Evolutionary conservation across 2,797 vertebrate species (phyloP).

Genomic region (Hybognathus amarus): DNA sequence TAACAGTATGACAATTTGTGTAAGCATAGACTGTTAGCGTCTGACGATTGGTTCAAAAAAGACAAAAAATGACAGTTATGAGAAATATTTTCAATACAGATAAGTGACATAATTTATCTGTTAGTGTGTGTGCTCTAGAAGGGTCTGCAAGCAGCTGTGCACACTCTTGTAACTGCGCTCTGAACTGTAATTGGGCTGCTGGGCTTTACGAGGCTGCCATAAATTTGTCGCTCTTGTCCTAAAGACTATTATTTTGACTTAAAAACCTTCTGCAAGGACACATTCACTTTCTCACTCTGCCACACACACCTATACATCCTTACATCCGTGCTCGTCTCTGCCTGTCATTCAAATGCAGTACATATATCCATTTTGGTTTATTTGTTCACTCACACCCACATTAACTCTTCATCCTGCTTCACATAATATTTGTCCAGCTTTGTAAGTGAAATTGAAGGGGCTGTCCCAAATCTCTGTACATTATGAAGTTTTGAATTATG

Average conservation of each 20-base stretch:
- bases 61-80: conserved; percentile 4
- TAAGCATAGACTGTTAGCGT: background rate
- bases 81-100: conserved; percentile 7
- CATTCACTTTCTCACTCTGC: conserved; percentile 21
- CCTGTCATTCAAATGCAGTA: background rate
- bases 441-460: background rate
- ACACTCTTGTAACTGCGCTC: conserved; percentile 28
- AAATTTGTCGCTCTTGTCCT: conserved; percentile 47
- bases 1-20: background rate
- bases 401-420: background rate
- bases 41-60: background rate
- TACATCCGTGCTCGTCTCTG: background rate
- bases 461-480: background rate
- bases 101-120: conserved; percentile 2
- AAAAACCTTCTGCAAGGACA: conserved; percentile 31
- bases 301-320: conserved; percentile 34
- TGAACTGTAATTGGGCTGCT: conserved; percentile 30
- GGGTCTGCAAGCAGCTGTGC: conserved; percentile 35
- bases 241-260: conserved; percentile 47
- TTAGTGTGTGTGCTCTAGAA: conserved; percentile 11
- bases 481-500: too few relatives aligned
- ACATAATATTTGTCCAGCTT: background rate
- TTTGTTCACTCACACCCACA: background rate
- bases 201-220: conserved; percentile 48
- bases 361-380: background rate